These are phyloP conservation scores for Parazoanthus swiftii DNA, from an alignment of 92 coral and sea anemone genomes.

Conservation along the genomic window DNA sequence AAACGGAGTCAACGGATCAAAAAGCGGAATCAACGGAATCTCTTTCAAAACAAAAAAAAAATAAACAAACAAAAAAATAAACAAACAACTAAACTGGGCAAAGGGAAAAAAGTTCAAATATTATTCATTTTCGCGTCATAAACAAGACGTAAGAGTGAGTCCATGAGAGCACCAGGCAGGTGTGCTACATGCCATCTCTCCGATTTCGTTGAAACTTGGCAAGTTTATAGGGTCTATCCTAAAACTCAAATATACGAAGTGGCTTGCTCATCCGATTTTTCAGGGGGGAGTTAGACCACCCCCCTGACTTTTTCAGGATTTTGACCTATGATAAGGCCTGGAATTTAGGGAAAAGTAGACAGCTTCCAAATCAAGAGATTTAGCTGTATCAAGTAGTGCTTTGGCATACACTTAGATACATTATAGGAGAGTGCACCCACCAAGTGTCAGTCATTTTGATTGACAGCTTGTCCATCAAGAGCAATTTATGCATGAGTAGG, in stretches of 20 bases:
- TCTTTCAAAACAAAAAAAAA: not conserved
- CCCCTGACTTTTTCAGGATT: too few relatives aligned
- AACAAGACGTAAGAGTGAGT: not conserved
- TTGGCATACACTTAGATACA: too few relatives aligned
- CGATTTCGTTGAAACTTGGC: not conserved
- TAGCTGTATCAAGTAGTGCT: slow-evolving; percentile 8
- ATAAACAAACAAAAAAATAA: not conserved
- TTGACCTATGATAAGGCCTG: not conserved
- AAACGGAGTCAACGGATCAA: too few relatives aligned
- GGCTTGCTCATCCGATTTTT: too few relatives aligned
- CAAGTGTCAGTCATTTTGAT: too few relatives aligned
- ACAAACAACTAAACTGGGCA: not conserved
- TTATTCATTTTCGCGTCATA: not conserved
- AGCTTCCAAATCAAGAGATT: slow-evolving; percentile 8
- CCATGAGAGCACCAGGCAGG: slow-evolving; percentile 4
- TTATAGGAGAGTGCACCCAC: too few relatives aligned
- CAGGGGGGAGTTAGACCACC: too few relatives aligned
- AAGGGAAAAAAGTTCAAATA: not conserved
- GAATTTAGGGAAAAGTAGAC: not conserved
- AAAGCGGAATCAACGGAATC: not conserved
- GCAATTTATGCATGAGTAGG: not conserved
- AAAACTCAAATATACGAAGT: too few relatives aligned
- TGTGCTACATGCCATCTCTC: slow-evolving; percentile 1
- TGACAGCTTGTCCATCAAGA: too few relatives aligned
- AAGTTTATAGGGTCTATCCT: not conserved